Base-by-base conservation (phyloP, 2,888 invertebrate species). In the Temnothorax ravouxi region DNA sequence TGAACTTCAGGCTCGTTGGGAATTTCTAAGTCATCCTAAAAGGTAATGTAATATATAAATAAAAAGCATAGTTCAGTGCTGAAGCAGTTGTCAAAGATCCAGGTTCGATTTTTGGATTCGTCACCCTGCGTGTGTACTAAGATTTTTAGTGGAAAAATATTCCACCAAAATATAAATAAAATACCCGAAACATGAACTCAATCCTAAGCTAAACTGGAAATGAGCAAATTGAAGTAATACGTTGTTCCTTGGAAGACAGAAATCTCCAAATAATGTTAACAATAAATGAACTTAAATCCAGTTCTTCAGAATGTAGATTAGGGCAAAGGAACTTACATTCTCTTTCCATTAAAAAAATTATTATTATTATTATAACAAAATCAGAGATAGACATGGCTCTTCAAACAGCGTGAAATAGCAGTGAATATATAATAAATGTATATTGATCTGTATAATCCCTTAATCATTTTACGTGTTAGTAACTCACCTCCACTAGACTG, bases 1-100 rank as follows among this genome's bases (percentile, higher is more conserved):
- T 95, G 95, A 74, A 95, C 94, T 88, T 95, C 95, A 8, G 95
- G 95, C 79, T 95, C 95, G 82, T 94, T 95, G 1, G 95, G 95
- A 84, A 95, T 90, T 80, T 95, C 95, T 74, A 94, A 90, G 56
- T 95, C 95, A 69, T 95, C 95, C 95, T 95, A 56, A 29, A 84
- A 86, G 62, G 61, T 59, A 80, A 81, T 52, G 29, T 18, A 9
- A 44, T 25, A 62, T 18, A 21, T 61, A 15, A 82, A 66, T 59
- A 21, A 47, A 9, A n/a, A 0, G 9, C 3, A 41, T 64, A 41
- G 8, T 5, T 21, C 15, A n/a, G 0, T 62, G 18, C 4, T 61
- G 4, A n/a, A 38, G 21, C 0, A 66, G 0, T 66, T 41, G n/a
- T 41, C 6, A 64, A 62, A 64, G 21, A 64, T 1, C 3, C 6